These are phyloP conservation scores for Austrofundulus limnaeus DNA, from an alignment of 2,113 vertebrate species.

Conservation along the genomic window DNA sequence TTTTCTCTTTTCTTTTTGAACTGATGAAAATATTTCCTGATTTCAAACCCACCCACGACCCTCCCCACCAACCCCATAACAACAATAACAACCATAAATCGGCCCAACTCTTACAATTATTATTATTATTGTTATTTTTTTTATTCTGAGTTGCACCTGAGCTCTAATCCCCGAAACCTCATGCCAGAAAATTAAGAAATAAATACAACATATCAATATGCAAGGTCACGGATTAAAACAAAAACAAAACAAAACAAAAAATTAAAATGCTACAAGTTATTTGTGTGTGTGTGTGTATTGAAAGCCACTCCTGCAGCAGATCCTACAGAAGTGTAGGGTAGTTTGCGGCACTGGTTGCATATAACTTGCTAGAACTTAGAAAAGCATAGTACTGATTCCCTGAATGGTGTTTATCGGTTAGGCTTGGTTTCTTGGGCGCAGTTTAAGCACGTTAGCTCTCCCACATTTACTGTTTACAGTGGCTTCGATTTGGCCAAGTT, in stretches of 20 bases:
- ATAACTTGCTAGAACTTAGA: slow-evolving; percentile 77
- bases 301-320: slow-evolving; percentile 71
- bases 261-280: slow-evolving; percentile 76
- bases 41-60: slow-evolving; percentile 48
- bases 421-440: slow-evolving; percentile 51
- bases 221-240: slow-evolving; percentile 56
- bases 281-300: slow-evolving; percentile 57
- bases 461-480: not conserved
- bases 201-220: slow-evolving; percentile 76
- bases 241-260: slow-evolving; percentile 17
- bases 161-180: slow-evolving; percentile 61
- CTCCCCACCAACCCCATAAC: slow-evolving; percentile 1
- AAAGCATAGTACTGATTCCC: slow-evolving; percentile 84
- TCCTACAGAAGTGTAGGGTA: slow-evolving; percentile 66
- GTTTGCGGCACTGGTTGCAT: slow-evolving; percentile 80
- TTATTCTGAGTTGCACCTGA: slow-evolving; percentile 62
- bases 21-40: slow-evolving; percentile 69
- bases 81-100: slow-evolving; percentile 39
- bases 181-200: slow-evolving; percentile 72
- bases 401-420: slow-evolving; percentile 74
- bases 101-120: slow-evolving; percentile 37
- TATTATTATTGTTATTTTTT: too few species aligned
- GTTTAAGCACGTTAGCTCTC: slow-evolving; percentile 31
- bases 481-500: slow-evolving; percentile 6
- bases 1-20: slow-evolving; percentile 61